phyloP scores from a whole-genome alignment of 2,797 vertebrate species.

The Leucoraja ocellata region DNA sequence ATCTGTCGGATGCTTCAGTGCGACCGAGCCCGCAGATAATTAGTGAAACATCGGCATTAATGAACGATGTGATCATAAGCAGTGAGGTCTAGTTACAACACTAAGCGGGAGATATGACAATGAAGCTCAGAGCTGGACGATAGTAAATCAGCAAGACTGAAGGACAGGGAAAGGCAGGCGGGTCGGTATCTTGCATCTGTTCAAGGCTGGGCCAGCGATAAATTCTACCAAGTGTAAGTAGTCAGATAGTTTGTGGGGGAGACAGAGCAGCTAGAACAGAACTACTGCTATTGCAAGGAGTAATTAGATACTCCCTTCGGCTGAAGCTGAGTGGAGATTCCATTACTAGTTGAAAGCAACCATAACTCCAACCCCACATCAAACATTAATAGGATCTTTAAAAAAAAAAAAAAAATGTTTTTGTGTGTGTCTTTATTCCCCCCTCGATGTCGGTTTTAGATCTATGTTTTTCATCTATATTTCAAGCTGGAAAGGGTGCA shows the following conservation, averaged over 20 bases:
- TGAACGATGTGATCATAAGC: not conserved
- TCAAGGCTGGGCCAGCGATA: conserved; percentile 13
- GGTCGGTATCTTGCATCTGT: not conserved
- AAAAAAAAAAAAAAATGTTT: too few species aligned
- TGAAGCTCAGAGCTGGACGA: not conserved
- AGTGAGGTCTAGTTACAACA: not conserved
- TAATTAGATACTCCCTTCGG: conserved; percentile 29
- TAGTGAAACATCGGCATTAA: not conserved
- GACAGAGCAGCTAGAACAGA: not conserved
- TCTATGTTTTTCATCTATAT: too few species aligned
- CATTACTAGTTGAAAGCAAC: conserved; percentile 21
- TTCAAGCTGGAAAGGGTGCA: too few species aligned
- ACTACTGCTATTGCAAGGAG: not conserved
- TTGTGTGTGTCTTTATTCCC: too few species aligned
- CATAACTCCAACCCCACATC: not conserved
- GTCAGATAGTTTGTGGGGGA: conserved; percentile 17
- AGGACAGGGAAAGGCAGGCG: not conserved
- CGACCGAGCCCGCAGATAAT: not conserved
- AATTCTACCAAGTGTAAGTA: conserved; percentile 8
- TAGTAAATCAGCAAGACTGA: not conserved
- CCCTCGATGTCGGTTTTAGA: not conserved
- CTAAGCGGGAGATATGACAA: not conserved
- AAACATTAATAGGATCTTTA: not conserved
- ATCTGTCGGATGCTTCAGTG: not conserved
- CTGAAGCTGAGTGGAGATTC: not conserved